Evolutionary conservation across 64 coral and sea anemone species (phyloP).

Genomic region (Montipora foliosa): DNA sequence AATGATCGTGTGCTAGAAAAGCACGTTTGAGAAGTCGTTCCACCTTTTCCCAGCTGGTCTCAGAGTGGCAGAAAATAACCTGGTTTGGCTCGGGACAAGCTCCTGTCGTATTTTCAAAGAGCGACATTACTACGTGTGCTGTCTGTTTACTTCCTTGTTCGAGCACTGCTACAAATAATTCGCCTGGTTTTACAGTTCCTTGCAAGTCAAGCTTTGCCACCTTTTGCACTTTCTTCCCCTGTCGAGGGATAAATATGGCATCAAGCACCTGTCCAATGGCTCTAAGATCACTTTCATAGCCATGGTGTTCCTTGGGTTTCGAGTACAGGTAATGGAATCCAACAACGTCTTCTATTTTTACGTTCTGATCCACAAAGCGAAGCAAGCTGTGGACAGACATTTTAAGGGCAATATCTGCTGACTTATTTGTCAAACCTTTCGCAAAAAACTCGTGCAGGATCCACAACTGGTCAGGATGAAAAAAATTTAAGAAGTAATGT

Average conservation of each 20-base stretch:
- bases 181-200: slow-evolving; percentile 67
- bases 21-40: slow-evolving; percentile 73
- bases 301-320: slow-evolving; percentile 20
- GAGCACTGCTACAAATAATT: slow-evolving; percentile 86
- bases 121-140: slow-evolving; percentile 83
- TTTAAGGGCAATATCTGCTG: not conserved
- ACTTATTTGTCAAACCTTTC: not conserved
- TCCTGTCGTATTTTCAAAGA: slow-evolving; percentile 73
- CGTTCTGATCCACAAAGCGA: slow-evolving; percentile 56
- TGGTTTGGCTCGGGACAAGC: slow-evolving; percentile 81
- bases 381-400: slow-evolving; percentile 57
- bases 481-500: slow-evolving; percentile 85
- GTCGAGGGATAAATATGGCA: slow-evolving; percentile 35
- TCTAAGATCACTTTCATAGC: slow-evolving; percentile 43
- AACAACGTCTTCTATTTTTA: slow-evolving; percentile 44
- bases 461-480: slow-evolving; percentile 88
- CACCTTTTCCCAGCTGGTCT: slow-evolving; percentile 93
- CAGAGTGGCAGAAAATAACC: slow-evolving; percentile 83
- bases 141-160: slow-evolving; percentile 80
- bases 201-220: not conserved
- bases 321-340: slow-evolving; percentile 28
- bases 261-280: slow-evolving; percentile 67
- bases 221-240: not conserved
- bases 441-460: slow-evolving; percentile 31
- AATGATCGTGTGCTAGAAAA: slow-evolving; percentile 64